These are phyloP conservation scores for Molossus alvarezi DNA, from an alignment of 2,797 vertebrate species.

Conservation along the genomic window DNA sequence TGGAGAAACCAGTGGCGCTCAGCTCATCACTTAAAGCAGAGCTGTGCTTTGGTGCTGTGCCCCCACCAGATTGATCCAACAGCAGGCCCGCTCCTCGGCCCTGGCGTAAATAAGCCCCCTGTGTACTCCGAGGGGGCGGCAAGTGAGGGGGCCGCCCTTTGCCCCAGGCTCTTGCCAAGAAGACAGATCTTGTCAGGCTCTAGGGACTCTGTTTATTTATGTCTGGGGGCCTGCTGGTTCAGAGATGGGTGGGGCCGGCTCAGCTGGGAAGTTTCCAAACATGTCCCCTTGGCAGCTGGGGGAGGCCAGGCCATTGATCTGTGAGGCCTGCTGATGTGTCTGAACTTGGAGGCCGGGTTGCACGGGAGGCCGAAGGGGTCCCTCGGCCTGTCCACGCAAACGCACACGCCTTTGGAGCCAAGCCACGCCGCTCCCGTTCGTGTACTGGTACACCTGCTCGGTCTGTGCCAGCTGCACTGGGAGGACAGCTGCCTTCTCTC, in stretches of 20 bases:
- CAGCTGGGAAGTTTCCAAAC: conserved; percentile 62
- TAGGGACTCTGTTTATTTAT: conserved; percentile 71
- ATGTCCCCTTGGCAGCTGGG: background rate
- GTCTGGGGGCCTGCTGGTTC: conserved; percentile 66
- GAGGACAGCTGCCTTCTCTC: background rate
- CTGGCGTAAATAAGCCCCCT: conserved; percentile 68
- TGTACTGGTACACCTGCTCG: rapidly evolving
- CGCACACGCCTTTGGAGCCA: background rate
- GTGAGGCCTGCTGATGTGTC: background rate
- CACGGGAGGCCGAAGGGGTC: background rate
- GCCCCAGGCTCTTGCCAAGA: conserved; percentile 56
- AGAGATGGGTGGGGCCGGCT: conserved; percentile 26
- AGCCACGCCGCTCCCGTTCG: rapidly evolving
- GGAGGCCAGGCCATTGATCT: background rate
- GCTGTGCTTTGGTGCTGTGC: background rate
- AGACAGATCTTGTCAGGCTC: conserved; percentile 72
- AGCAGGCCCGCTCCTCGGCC: conserved; percentile 63
- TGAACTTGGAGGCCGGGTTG: background rate
- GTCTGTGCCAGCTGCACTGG: background rate
- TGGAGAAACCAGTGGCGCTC: background rate
- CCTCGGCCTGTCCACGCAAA: background rate
- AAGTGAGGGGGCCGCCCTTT: conserved; percentile 47
- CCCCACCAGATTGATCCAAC: conserved; percentile 58
- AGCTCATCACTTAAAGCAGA: background rate
- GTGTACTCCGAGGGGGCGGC: conserved; percentile 62